Conservation (phyloP, 1,140 invertebrate genomes). For the Drosophila lacteicornis region DNA sequence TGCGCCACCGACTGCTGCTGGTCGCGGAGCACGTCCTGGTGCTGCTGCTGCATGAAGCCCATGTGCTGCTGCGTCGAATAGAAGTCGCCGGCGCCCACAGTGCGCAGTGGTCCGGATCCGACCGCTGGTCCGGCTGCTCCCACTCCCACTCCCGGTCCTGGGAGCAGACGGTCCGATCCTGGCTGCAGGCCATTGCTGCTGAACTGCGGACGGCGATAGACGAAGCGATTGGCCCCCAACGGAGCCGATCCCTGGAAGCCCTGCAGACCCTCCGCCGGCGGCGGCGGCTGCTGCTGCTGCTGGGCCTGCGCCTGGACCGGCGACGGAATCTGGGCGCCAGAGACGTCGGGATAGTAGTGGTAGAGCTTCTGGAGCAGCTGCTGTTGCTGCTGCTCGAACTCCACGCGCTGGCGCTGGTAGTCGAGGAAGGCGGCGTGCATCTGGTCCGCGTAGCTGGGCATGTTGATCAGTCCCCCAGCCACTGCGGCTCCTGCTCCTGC, state of each 20-base stretch:
- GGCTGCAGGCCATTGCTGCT: constrained; percentile 59
- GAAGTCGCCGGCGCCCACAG: constrained; percentile 24
- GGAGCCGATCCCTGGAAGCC: not conserved
- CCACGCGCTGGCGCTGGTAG: constrained; percentile 65
- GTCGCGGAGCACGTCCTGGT: constrained; percentile 63
- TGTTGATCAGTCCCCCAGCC: not conserved
- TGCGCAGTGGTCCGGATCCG: constrained; percentile 1
- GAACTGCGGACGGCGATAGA: constrained; percentile 24
- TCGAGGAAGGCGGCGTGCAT: constrained; percentile 70
- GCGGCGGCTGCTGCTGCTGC: constrained; percentile 7
- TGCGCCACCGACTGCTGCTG: constrained; percentile 69
- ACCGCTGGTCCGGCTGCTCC: not conserved
- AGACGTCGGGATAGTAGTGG: constrained; percentile 58
- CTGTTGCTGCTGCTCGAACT: constrained; percentile 73
- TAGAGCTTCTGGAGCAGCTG: constrained; percentile 68
- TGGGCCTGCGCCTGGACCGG: constrained; percentile 4
- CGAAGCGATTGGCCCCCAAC: constrained; percentile 12
- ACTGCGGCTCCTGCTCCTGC: not conserved
- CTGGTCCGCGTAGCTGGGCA: constrained; percentile 70
- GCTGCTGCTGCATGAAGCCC: constrained; percentile 72
- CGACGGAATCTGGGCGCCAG: constrained; percentile 7
- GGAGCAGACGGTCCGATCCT: not conserved
- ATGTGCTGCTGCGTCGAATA: constrained; percentile 67
- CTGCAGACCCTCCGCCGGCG: constrained; percentile 8
- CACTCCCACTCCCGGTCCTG: not conserved